Conservation (phyloP, 1,140 invertebrate genomes). For the Brachionus manjavacas region DNA sequence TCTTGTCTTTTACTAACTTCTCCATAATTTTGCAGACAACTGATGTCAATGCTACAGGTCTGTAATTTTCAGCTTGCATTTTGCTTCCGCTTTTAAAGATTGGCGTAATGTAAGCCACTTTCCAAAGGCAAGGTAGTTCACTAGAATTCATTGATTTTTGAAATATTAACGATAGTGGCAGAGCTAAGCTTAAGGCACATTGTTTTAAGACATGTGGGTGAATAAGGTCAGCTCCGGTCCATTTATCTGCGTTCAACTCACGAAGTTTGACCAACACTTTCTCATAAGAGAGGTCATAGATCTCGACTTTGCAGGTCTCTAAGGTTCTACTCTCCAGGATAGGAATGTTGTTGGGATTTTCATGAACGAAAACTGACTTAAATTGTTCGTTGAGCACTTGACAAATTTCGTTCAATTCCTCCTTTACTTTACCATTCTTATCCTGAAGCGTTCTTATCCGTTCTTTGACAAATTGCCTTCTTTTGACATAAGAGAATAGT, state of each 20-base stretch:
- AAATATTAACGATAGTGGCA: background rate
- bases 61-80: conserved; percentile 27
- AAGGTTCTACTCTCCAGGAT: background rate
- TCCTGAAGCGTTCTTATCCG: background rate
- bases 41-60: conserved; percentile 39
- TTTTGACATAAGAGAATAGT: background rate
- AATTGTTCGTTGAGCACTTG: background rate
- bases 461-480: background rate
- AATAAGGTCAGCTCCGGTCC: background rate
- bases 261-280: background rate
- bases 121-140: conserved; percentile 33
- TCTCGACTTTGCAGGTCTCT: background rate
- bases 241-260: background rate
- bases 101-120: conserved; percentile 33
- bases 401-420: background rate
- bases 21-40: background rate
- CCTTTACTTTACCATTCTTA: background rate
- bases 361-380: background rate
- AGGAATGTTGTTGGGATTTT: background rate
- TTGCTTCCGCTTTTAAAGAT: conserved; percentile 36
- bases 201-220: background rate
- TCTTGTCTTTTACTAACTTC: background rate
- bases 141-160: background rate
- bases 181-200: background rate
- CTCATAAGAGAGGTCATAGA: background rate